A percentile compares a stretch with the other conserved stretches of the same genome.
These are phyloP conservation scores for Podarcis cretensis DNA, from an alignment of 2,113 vertebrate species.

Conservation along the genomic window DNA sequence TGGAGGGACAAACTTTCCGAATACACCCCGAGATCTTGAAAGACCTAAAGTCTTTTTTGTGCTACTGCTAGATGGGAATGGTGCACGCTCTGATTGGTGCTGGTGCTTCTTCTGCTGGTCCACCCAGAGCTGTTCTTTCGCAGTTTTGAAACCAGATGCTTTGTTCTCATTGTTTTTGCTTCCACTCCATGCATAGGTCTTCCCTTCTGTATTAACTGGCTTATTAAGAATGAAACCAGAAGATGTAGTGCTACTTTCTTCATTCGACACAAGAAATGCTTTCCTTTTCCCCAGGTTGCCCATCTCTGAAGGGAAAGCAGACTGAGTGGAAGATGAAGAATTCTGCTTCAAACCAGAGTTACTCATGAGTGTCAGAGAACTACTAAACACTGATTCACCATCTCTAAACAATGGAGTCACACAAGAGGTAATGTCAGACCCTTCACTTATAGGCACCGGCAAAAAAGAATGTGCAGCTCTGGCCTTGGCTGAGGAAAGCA, in stretches of 20 bases:
- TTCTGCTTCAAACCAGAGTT: constrained; percentile 30
- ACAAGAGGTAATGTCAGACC: constrained; percentile 23
- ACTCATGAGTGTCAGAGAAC: background rate
- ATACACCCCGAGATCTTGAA: constrained; percentile 85
- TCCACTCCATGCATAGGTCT: constrained; percentile 20
- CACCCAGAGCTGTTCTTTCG: constrained; percentile 87
- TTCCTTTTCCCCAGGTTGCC: constrained; percentile 65
- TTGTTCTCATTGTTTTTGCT: constrained; percentile 65
- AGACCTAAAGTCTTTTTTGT: constrained; percentile 92
- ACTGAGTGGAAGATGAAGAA: constrained; percentile 24
- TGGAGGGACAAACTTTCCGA: constrained; percentile 92
- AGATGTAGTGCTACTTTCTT: constrained; percentile 48
- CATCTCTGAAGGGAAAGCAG: constrained; percentile 30
- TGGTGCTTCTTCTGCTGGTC: constrained; percentile 88
- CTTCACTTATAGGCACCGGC: constrained; percentile 12
- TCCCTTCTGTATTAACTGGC: constrained; percentile 39
- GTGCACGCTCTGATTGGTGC: constrained; percentile 71
- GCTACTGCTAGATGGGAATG: constrained; percentile 58
- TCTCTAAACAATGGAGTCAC: constrained; percentile 62
- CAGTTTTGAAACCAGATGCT: constrained; percentile 85
- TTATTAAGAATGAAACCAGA: constrained; percentile 22
- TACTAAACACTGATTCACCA: constrained; percentile 20
- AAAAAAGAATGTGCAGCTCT: rapidly evolving
- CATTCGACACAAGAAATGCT: constrained; percentile 20
- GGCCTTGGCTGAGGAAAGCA: background rate